Percentiles rank a stretch among this genome's conserved stretches.
phyloP scores from a whole-genome alignment of 2,113 vertebrate species.

The Forbesichthys agassizii region DNA sequence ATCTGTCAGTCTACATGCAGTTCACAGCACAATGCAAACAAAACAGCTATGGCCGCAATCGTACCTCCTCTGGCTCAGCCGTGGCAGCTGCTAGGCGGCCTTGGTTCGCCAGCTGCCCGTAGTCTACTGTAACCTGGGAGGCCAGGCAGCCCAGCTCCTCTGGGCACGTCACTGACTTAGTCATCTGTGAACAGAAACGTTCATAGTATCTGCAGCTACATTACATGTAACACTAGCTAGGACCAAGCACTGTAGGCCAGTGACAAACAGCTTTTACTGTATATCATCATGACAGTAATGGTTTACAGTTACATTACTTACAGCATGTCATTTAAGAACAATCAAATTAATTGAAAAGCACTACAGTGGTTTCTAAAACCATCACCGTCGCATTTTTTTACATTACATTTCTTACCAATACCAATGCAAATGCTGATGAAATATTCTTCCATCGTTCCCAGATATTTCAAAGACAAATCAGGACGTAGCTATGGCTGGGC shows the following conservation, averaged over 20 bases:
- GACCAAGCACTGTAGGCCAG: too few species aligned
- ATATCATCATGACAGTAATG: too few species aligned
- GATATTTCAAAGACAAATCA: too few species aligned
- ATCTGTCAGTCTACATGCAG: conserved; percentile 24
- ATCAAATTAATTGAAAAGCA: too few species aligned
- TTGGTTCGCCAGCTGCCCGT: conserved; percentile 93
- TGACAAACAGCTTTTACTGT: too few species aligned
- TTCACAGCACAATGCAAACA: conserved; percentile 2
- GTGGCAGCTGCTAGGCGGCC: conserved; percentile 94
- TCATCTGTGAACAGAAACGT: conserved; percentile 84
- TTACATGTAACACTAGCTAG: conserved; percentile 5
- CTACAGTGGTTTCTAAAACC: too few species aligned
- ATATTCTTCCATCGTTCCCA: neutral
- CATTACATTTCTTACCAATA: too few species aligned
- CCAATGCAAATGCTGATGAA: too few species aligned
- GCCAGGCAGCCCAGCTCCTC: conserved; percentile 96
- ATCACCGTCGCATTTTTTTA: too few species aligned
- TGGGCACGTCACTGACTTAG: conserved; percentile 96
- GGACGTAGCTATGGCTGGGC: neutral
- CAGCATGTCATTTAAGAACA: too few species aligned
- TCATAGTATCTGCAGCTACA: conserved; percentile 24
- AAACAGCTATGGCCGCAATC: conserved; percentile 15
- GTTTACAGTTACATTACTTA: too few species aligned
- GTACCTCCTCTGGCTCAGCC: conserved; percentile 94
- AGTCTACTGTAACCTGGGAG: conserved; percentile 97